phyloP scores from a whole-genome alignment of 2,113 vertebrate genomes.

The Anguilla japonica region DNA sequence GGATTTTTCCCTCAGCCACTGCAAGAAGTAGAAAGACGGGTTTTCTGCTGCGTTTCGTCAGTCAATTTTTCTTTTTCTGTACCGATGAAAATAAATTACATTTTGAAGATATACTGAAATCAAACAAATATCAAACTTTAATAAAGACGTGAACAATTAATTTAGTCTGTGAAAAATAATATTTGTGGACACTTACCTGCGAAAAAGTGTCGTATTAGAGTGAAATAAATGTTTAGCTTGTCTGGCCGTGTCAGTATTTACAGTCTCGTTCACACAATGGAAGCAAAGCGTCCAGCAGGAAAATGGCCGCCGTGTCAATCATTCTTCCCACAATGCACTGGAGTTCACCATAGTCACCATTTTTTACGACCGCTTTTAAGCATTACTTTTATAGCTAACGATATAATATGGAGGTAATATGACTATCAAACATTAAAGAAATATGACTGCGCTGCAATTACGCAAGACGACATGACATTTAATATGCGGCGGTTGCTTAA shows the following conservation, averaged over 20 bases:
- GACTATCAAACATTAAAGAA: neutral
- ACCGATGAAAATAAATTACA: slow-evolving; percentile 52
- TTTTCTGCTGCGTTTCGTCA: slow-evolving; percentile 49
- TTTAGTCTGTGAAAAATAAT: neutral
- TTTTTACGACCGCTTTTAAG: neutral
- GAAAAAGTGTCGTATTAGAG: slow-evolving; percentile 51
- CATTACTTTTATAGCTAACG: neutral
- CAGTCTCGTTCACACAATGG: slow-evolving; percentile 77
- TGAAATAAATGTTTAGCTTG: slow-evolving; percentile 62
- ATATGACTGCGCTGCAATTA: neutral
- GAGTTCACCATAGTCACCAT: slow-evolving; percentile 54
- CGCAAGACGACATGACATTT: neutral
- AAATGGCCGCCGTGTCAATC: slow-evolving; percentile 78
- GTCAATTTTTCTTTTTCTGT: slow-evolving; percentile 49
- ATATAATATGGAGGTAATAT: neutral
- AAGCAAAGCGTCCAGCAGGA: slow-evolving; percentile 61
- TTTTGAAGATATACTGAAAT: slow-evolving; percentile 47
- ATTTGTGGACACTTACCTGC: slow-evolving; percentile 57
- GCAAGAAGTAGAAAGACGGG: slow-evolving; percentile 54
- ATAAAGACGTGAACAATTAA: slow-evolving; percentile 29
- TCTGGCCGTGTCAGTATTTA: slow-evolving; percentile 74
- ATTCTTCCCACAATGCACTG: slow-evolving; percentile 72
- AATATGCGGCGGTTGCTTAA: too few species aligned
- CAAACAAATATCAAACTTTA: slow-evolving; percentile 24
- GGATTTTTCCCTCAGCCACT: slow-evolving; percentile 43